These are phyloP conservation scores for Dasyprocta punctata DNA, from an alignment of 2,113 vertebrate species.

Conservation along the genomic window DNA sequence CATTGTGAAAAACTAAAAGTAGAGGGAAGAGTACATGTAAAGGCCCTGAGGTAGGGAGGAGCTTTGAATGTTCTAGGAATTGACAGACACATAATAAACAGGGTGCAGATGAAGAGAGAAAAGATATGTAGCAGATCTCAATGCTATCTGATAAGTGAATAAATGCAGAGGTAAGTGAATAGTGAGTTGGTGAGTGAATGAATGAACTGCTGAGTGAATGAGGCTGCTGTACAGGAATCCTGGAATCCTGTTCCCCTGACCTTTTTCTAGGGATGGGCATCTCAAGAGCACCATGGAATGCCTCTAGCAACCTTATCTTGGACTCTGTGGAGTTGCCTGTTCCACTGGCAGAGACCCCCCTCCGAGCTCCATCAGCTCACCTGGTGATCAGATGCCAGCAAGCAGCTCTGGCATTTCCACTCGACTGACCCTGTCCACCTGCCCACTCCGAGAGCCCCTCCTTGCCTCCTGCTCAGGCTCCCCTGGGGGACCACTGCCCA, in stretches of 20 bases:
- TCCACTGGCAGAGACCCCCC: neutral
- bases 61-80: neutral
- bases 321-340: no score
- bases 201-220: neutral
- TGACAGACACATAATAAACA: neutral
- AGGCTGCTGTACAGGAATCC: neutral
- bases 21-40: neutral
- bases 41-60: conserved; percentile 13
- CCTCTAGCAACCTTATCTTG: no score
- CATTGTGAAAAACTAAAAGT: neutral
- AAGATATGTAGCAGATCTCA: neutral
- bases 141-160: neutral
- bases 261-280: neutral
- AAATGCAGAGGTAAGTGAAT: neutral
- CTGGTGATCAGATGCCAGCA: neutral
- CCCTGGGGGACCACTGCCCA: conserved; percentile 23
- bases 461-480: neutral
- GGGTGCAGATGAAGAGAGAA: neutral
- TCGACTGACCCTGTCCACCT: neutral
- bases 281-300: neutral
- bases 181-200: neutral
- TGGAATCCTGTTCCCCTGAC: neutral
- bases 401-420: neutral
- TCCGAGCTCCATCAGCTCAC: neutral
- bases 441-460: neutral